Conservation (phyloP, 2,113 vertebrate species). For the Bettongia penicillata region DNA sequence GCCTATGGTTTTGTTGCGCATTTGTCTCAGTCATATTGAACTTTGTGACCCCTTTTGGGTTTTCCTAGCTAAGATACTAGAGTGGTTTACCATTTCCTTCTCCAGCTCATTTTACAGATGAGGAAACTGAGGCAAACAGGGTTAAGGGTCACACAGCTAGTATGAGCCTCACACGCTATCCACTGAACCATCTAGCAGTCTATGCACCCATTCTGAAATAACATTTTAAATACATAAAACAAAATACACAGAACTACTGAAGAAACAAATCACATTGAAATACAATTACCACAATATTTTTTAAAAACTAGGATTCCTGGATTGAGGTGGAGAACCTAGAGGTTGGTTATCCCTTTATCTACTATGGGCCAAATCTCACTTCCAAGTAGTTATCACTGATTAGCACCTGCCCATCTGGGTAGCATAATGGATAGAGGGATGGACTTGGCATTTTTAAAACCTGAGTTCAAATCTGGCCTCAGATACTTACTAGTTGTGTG, state of each 20-base stretch:
- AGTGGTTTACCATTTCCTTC: not conserved
- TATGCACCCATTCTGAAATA: not conserved
- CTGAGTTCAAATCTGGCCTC: not conserved
- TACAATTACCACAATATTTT: not conserved
- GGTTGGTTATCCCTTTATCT: not conserved
- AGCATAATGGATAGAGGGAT: not conserved
- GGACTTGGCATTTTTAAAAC: not conserved
- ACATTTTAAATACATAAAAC: not conserved
- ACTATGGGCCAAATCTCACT: not conserved
- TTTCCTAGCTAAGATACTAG: not conserved
- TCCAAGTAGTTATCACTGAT: not conserved
- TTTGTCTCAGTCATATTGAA: too few species aligned
- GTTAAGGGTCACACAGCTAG: not conserved
- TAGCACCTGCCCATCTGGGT: not conserved
- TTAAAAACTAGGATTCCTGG: not conserved
- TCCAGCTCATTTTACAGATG: not conserved
- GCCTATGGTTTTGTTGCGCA: not conserved
- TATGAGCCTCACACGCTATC: not conserved
- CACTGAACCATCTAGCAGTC: not conserved
- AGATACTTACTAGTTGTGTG: not conserved
- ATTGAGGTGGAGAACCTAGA: not conserved
- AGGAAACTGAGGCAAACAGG: not conserved
- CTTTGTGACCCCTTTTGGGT: not conserved
- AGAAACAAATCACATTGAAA: not conserved
- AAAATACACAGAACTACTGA: not conserved